Evolutionary conservation across 2,888 invertebrate genomes (phyloP), one percentile per base, ranked within the genome.

Genomic region (Epinotia bilunana): DNA sequence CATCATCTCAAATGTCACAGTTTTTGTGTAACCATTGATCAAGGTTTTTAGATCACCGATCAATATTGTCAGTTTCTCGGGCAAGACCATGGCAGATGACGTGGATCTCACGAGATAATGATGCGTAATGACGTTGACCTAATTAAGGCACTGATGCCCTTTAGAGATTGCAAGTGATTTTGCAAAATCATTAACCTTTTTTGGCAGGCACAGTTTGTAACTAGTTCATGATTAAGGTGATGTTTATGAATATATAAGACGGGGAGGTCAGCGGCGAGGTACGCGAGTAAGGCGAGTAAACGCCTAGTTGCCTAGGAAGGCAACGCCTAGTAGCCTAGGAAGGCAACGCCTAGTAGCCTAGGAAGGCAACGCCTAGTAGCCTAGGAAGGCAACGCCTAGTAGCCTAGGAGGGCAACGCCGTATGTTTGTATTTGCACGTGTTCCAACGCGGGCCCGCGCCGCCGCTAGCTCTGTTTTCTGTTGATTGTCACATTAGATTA

Each of bases 61-160:
- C 60, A 70, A 49, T 60, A 70, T 7, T 65, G 72, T 65, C 72
- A 65, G 46, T 72, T 46, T 33, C 16, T 70, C n/a, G 49, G 16
- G 46, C 65, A 72, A 71, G 53, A 71, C 33, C 46, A 23, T 39
- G 58, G 49, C 58, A 20, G 49, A 58, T 64, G 57, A 72, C 23
- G 46, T 43, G n/a, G 28, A 12, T 49, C 58, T 23, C 23, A 57
- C 46, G 49, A 58, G 49, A 12, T 63, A 64, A 64, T 49, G 64
- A 64, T 49, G 64, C 33, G n/a, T 58, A 64, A 72, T 72, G 64
- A 72, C 5, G 57, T 20, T 65, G 58, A 53, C 65, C 65, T 20
- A 46, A 20, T 58, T 58, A 23, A 46, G 46, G 65, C 58, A 6
- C 49, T 65, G 13, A 18, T 72, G 65, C 46, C 72, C 72, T 72